A percentile compares a stretch with the other conserved stretches of the same genome.
These are phyloP conservation scores for Marronus borbonicus DNA, from an alignment of 2,888 invertebrate genomes.

Conservation along the genomic window DNA sequence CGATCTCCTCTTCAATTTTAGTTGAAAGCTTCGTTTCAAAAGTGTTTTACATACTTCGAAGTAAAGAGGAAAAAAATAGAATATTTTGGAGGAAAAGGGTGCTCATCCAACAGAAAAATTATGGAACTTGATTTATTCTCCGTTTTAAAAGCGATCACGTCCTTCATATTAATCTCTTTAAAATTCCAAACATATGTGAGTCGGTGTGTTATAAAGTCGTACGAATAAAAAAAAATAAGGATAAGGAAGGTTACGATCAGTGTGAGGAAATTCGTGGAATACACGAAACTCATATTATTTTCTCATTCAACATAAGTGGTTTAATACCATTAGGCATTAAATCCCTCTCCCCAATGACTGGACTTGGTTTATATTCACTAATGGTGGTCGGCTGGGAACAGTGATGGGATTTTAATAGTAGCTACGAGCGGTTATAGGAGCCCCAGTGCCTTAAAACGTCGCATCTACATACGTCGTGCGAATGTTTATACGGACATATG, in stretches of 20 bases:
- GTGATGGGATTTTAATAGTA: slow-evolving; percentile 69
- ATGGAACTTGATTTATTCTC: no score
- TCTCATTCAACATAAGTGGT: slow-evolving; percentile 63
- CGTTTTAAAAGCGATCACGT: no score
- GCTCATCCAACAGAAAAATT: no score
- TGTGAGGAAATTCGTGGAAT: slow-evolving; percentile 28
- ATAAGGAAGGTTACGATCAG: background rate
- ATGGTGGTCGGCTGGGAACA: slow-evolving; percentile 64
- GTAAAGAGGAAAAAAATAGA: no score
- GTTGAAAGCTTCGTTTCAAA: no score
- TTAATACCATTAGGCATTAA: slow-evolving; percentile 64
- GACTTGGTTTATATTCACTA: slow-evolving; percentile 64
- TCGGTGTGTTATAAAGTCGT: no score
- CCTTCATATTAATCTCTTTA: no score
- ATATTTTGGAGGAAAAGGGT: no score
- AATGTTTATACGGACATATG: background rate
- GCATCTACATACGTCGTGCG: slow-evolving; percentile 3
- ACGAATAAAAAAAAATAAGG: background rate
- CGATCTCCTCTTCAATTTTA: no score
- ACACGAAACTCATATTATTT: slow-evolving; percentile 60
- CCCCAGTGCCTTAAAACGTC: slow-evolving; percentile 47
- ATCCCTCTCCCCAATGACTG: slow-evolving; percentile 61
- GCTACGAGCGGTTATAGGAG: slow-evolving; percentile 61
- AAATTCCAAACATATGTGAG: background rate
- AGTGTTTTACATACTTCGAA: no score